Percentiles rank a stretch among this genome's conserved stretches.
Evolutionary conservation across 2,888 invertebrate species (phyloP).

Genomic region (Mesorhabditis sp.): DNA sequence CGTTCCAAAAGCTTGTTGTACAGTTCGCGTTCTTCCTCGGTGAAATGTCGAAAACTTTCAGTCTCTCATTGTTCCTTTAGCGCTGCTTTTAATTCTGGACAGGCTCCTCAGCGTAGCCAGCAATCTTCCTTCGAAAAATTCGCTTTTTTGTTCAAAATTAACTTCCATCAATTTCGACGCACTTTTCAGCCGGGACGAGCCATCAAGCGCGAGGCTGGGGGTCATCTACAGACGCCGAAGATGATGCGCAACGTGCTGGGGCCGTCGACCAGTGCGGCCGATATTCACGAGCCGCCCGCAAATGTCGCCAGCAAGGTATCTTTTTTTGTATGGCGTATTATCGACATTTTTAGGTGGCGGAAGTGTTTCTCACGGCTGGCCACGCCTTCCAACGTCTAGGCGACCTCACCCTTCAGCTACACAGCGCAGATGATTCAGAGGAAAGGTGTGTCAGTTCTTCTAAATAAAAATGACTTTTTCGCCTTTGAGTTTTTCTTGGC

Average conservation of each 20-base stretch:
- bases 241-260: conserved; percentile 1
- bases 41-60: too few species aligned
- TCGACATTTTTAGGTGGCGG: conserved; percentile 37
- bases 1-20: too few species aligned
- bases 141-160: too few species aligned
- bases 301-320: conserved; percentile 31
- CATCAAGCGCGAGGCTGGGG: too few species aligned
- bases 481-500: background rate
- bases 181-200: too few species aligned
- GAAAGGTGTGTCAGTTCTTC: conserved; percentile 22
- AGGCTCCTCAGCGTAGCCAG: too few species aligned
- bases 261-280: background rate
- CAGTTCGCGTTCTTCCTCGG: too few species aligned
- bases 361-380: conserved; percentile 52
- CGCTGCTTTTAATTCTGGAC: too few species aligned
- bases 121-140: too few species aligned
- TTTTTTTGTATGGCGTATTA: conserved; percentile 9
- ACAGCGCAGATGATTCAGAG: conserved; percentile 29
- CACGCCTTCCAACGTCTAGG: conserved; percentile 53
- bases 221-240: background rate
- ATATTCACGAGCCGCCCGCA: conserved; percentile 19
- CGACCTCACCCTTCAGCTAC: conserved; percentile 47
- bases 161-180: too few species aligned
- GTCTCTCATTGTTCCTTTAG: too few species aligned
- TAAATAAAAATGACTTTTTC: background rate